These are phyloP conservation scores for Chrysomela aeneicollis DNA, from an alignment of 2,888 invertebrate species.

Conservation along the genomic window DNA sequence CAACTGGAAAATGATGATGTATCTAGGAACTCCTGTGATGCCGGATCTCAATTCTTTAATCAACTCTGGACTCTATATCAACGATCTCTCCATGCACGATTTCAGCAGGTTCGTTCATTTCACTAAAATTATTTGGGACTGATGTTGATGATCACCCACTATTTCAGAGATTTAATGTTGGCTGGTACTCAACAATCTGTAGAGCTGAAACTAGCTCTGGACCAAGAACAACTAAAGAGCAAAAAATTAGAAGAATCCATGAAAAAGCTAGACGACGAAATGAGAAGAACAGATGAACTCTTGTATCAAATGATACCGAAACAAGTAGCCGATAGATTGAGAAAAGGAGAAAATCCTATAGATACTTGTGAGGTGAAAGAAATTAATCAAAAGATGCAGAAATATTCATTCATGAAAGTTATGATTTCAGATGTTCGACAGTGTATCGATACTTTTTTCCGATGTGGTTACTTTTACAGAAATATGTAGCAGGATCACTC, in stretches of 20 bases:
- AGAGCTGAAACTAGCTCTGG: conserved; percentile 92
- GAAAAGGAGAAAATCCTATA: conserved; percentile 94
- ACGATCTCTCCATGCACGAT: conserved; percentile 99
- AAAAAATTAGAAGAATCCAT: conserved; percentile 96
- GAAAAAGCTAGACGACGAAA: conserved; percentile 94
- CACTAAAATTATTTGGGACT: no score
- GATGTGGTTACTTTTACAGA: conserved; percentile 98
- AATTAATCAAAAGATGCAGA: neutral
- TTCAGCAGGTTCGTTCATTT: conserved; percentile 91
- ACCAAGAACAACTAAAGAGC: conserved; percentile 96
- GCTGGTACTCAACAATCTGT: conserved; percentile 98
- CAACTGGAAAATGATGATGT: conserved; percentile 98
- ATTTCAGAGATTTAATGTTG: conserved; percentile 84
- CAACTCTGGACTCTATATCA: conserved; percentile 93
- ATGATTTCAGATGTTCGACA: conserved; percentile 86
- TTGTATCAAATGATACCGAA: conserved; percentile 99
- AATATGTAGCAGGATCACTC: conserved; percentile 94
- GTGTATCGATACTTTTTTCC: conserved; percentile 95
- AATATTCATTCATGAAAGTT: neutral
- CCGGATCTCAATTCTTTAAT: conserved; percentile 92
- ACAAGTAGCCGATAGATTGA: conserved; percentile 91
- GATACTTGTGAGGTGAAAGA: conserved; percentile 90
- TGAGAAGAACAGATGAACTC: conserved; percentile 93
- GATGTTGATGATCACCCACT: neutral
- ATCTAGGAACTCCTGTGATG: conserved; percentile 95